Evolutionary conservation across 2,888 invertebrate genomes (phyloP), one percentile per base, ranked within the genome.

Genomic region (Andrena chrysosceles): DNA sequence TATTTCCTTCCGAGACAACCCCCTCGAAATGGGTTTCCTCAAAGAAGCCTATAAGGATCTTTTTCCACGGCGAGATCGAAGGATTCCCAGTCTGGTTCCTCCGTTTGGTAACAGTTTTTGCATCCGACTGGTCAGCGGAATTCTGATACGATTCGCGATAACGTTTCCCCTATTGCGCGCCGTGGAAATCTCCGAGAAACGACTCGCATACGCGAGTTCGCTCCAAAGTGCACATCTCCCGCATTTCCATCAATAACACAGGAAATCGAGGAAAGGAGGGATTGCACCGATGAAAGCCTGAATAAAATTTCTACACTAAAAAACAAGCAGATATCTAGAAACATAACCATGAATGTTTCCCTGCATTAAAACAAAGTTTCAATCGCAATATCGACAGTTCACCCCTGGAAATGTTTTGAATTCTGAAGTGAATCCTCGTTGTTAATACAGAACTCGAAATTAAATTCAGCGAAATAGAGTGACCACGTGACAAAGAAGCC

Each of bases 71-170:
- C 26, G 4, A 13, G 62, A 63, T 63, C 49, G 33, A 48, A 23
- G 31, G 23, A 72, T 59, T 69, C n/a, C 56, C 8, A 7, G 35
- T 26, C 54, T 35, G 54, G 31, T 16, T 4, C 42, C 42, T 5
- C 20, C n/a, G 29, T 8, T 52, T 10, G 56, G 4, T 23, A 42
- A 26, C 69, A 23, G 20, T n/a, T 35, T 35, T 26, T 26, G 8
- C 35, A 16, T n/a, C 26, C 62, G 33, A 35, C 29, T 49, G 56
- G 76, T 70, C 70, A 70, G 70, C 63, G 42, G n/a, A 64, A 76
- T 54, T 69, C 54, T 42, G 54, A 49, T 69, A 76, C 49, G 16
- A 62, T 29, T 48, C 16, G 26, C 64, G 73, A 26, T 42, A n/a
- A n/a, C 16, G 48, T 54, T 42, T 31, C 42, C 20, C 20, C 42